Base-by-base conservation (phyloP, 2,113 vertebrate species). In the Embiotoca jacksoni region DNA sequence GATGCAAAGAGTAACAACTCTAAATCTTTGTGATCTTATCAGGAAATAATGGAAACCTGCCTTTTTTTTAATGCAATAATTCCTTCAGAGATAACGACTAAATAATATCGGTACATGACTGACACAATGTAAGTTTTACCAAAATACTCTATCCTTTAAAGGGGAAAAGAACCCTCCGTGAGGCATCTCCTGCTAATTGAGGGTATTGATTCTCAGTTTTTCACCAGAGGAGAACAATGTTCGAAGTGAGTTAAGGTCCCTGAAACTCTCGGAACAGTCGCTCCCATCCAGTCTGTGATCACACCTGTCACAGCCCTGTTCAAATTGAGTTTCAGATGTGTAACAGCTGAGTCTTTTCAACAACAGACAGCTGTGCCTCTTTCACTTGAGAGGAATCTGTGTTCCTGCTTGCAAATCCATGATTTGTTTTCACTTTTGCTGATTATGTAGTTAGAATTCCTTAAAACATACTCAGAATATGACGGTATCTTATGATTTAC, bases 311-410 rank as follows among this genome's bases (percentile, higher is more conserved):
- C 39, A 13, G 33, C 70, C 23, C 11, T 37, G 57, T 74, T 64
- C 46, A 67, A 76, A 69, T 65, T 31, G 33, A 52, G 67, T 69
- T 81, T 80, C 30, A 65, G 65, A 76, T 53, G 52, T 56, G 59
- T 37, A 70, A 62, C 78, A 80, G 78, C 78, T 80, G 69, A 74
- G 39, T 66, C 15, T 23, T 36, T 55, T 83, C 47, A 56, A 72
- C 70, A 60, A 56, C 16, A 46, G 49, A 63, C 75, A 81, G 66
- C 80, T 85, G 79, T 32, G 67, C 49, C 54, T 81, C 66, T 69
- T 72, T 66, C 64, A 52, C 73, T 72, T 64, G 74, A 73, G 74
- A 81, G 44, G 33, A 63, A 58, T 62, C 78, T 33, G 65, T 15
- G 31, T 53, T 53, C n/a, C 52, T 31, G 55, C 62, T 54, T 15